Percentiles rank a stretch among this genome's conserved stretches.
Evolutionary conservation across 2,797 vertebrate genomes (phyloP).

Genomic region (Babyrousa celebensis): DNA sequence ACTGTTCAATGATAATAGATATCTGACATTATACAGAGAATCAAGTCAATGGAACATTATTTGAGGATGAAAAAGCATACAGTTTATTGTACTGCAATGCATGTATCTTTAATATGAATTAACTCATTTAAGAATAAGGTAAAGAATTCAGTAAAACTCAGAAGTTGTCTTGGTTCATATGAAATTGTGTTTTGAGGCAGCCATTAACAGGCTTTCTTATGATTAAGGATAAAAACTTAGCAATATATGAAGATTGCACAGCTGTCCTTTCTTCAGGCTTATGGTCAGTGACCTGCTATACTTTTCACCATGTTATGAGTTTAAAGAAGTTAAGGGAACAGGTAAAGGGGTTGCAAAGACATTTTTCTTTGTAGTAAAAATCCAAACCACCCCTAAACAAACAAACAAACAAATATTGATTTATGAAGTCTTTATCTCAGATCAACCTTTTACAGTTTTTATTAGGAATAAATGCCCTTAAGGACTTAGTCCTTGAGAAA

Average conservation of each 20-base stretch:
- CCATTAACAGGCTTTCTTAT: neutral
- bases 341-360: neutral
- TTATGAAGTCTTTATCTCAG: neutral
- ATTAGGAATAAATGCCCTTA: neutral
- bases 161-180: neutral
- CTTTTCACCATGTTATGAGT: neutral
- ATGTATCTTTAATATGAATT: constrained; percentile 18
- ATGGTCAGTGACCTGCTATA: neutral
- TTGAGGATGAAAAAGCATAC: constrained; percentile 1
- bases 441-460: constrained; percentile 4
- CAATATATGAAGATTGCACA: neutral
- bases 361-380: neutral
- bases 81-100: neutral
- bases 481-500: neutral
- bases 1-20: neutral
- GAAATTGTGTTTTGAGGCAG: neutral
- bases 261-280: neutral
- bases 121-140: constrained; percentile 18
- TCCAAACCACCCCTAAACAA: neutral
- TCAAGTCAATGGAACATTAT: neutral
- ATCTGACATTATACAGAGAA: neutral
- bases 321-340: neutral
- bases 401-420: neutral
- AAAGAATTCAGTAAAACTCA: neutral
- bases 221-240: neutral